Conservation (phyloP, 2,113 vertebrate species). For the Lasiurus borealis region DNA sequence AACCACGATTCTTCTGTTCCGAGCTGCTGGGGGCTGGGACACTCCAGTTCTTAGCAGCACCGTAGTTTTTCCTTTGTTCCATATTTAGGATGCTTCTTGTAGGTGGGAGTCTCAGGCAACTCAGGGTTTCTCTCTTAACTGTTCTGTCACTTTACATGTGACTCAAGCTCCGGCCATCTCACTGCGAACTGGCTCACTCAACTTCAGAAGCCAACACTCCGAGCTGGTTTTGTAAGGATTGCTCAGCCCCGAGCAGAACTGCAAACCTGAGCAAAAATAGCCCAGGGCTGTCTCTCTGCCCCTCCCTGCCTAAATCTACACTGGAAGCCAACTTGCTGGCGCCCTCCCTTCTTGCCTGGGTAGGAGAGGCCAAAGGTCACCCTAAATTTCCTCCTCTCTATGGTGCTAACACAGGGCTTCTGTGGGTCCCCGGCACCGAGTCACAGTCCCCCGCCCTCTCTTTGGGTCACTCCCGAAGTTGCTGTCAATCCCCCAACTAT, state of each 20-base stretch:
- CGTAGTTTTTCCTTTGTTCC: not conserved
- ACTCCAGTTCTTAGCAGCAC: not conserved
- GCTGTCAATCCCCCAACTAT: not conserved
- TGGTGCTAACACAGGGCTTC: not conserved
- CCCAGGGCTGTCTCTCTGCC: not conserved
- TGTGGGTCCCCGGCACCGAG: not conserved
- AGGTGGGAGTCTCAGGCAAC: not conserved
- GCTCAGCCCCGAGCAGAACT: not conserved
- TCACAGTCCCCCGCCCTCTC: too few species aligned
- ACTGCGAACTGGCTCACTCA: rapidly evolving
- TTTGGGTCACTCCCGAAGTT: not conserved
- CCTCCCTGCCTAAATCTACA: not conserved
- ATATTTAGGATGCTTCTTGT: not conserved
- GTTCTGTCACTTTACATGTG: not conserved
- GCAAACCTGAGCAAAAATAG: not conserved
- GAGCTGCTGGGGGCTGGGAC: not conserved
- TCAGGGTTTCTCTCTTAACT: not conserved
- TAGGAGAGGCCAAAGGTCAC: not conserved
- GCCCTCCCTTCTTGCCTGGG: not conserved
- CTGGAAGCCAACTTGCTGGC: slow-evolving; percentile 42
- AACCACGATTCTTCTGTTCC: rapidly evolving
- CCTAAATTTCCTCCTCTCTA: too few species aligned
- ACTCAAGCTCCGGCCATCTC: not conserved
- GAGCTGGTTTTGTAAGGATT: not conserved
- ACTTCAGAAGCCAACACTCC: not conserved